Evolutionary conservation across 2,888 invertebrate species (phyloP), one percentile per base, ranked within the genome.

Genomic region (Parnassius apollo): DNA sequence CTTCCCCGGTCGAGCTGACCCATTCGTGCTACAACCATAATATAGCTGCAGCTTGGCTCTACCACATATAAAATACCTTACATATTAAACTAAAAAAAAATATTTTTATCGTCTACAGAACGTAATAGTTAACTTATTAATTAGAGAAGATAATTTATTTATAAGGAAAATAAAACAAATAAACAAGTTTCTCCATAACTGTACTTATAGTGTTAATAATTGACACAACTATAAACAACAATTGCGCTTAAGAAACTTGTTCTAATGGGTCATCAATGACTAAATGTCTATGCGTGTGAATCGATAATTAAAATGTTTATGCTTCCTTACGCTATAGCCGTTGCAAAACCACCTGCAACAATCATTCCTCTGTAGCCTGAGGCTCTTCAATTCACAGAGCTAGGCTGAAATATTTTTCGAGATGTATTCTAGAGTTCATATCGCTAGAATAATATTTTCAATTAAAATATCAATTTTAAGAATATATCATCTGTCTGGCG

Each of bases 371-470:
- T 7, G 51, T 18, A 57, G 46, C 44, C 10, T 2, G 56, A 51
- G 61, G 45, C 56, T 46, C 51, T 57, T 61, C 25, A 61, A 56
- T 56, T 9, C 25, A 25, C 45, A 13, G 9, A 13, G 49, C 49
- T 13, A 13, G 13, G 49, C 13, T 22, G 22, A 42, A 51, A 22
- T 8, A 59, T 59, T 51, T 42, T 57, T 2, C 44, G 2, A 9
- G 44, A 42, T 9, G 42, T 42, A 13, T 49, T 49, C 9, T 2
- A 49, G 13, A 13, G 13, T 13, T 49, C 7, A 49, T 49, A 2
- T 46, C 8, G 12, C 46, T 25, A 35, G 7, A 3, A 35, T 35
- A 35, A 35, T 35, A 35, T 35, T 35, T 7, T 35, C 35, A 4
- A 35, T 35, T 4, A 35, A 35, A 35, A 35, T 35, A 4, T 35